Percentiles rank a stretch among this genome's conserved stretches.
Conservation (phyloP, 2,113 vertebrate species). For the Poicephalus gulielmi region DNA sequence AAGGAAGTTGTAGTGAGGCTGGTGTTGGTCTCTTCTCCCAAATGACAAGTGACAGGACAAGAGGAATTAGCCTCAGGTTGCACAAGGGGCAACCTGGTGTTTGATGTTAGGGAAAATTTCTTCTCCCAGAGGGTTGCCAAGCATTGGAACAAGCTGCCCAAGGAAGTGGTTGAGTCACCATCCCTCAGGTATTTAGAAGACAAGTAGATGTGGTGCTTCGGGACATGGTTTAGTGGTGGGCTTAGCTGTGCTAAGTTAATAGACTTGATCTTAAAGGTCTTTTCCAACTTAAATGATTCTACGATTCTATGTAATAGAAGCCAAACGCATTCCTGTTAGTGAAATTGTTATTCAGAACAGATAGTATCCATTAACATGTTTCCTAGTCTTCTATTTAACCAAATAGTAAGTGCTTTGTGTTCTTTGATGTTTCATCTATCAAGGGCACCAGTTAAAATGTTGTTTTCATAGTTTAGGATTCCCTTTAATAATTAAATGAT, state of each 20-base stretch:
- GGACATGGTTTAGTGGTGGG: neutral
- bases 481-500: neutral
- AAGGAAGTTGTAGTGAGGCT: neutral
- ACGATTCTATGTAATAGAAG: neutral
- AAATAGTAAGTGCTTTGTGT: neutral
- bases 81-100: neutral
- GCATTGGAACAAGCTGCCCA: neutral
- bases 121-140: neutral
- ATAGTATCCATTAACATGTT: neutral
- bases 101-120: neutral
- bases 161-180: neutral
- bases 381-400: neutral
- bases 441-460: neutral
- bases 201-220: neutral
- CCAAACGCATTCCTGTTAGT: neutral
- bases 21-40: neutral
- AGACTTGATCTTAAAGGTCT: neutral
- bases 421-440: neutral
- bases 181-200: neutral
- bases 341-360: neutral
- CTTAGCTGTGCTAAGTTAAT: neutral
- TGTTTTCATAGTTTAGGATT: neutral
- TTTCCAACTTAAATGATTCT: neutral
- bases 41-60: neutral
- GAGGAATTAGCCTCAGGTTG: neutral